phyloP scores from a whole-genome alignment of 1,140 invertebrate genomes.

The Rhyacophila brunnea region DNA sequence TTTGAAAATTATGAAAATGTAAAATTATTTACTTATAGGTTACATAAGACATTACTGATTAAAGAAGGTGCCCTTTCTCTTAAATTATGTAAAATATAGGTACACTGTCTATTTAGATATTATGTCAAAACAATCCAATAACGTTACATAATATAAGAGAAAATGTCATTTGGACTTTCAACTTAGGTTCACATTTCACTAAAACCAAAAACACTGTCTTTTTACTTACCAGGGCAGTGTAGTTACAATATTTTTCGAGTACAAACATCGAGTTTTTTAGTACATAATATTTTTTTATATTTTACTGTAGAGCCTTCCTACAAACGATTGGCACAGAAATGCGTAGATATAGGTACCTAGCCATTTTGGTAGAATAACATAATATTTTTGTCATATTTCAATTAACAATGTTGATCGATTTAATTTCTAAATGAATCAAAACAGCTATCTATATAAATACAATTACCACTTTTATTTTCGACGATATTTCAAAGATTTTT shows the following conservation, averaged over 20 bases:
- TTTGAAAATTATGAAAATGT: too few species aligned
- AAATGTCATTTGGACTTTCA: too few species aligned
- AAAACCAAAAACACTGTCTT: background rate
- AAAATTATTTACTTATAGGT: too few species aligned
- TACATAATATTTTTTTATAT: background rate
- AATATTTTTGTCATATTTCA: background rate
- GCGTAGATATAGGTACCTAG: too few species aligned
- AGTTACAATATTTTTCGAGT: background rate
- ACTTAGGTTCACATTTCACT: too few species aligned
- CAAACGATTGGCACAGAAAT: too few species aligned
- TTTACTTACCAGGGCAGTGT: background rate
- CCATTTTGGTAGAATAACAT: background rate
- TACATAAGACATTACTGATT: too few species aligned
- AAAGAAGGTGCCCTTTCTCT: too few species aligned
- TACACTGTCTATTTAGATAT: too few species aligned
- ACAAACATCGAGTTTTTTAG: background rate
- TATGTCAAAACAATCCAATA: too few species aligned
- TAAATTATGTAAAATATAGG: too few species aligned
- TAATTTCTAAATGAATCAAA: background rate
- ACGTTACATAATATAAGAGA: too few species aligned
- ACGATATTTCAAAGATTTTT: background rate
- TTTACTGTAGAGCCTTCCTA: background rate
- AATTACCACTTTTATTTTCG: background rate
- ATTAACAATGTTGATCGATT: background rate
- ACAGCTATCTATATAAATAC: background rate